Evolutionary conservation across 92 coral and sea anemone species (phyloP).

Genomic region (Porites divaricata): DNA sequence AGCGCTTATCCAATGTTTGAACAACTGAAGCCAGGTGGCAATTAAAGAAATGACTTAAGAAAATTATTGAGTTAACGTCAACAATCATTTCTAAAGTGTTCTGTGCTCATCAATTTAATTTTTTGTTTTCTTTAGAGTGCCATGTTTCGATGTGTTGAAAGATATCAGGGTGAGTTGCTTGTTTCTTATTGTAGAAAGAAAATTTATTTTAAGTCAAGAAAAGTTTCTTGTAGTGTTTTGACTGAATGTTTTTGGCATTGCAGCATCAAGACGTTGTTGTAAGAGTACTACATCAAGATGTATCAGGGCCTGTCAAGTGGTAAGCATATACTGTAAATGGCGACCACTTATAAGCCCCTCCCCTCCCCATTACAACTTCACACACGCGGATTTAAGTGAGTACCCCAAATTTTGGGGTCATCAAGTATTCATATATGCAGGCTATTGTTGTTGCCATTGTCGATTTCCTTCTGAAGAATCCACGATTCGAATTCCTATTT

Average conservation of each 20-base stretch:
- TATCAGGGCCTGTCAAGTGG: conserved; percentile 89
- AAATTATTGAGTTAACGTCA: too few species aligned
- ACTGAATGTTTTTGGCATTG: neutral
- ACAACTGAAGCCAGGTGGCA: too few species aligned
- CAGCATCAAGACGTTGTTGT: conserved; percentile 89
- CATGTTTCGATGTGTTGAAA: conserved; percentile 57
- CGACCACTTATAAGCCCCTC: too few species aligned
- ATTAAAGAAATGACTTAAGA: too few species aligned
- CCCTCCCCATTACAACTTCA: too few species aligned
- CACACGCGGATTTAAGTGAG: too few species aligned
- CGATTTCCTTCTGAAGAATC: too few species aligned
- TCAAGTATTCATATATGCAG: too few species aligned
- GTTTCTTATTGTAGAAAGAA: neutral
- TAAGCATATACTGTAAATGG: conserved; percentile 33
- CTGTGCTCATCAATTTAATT: neutral
- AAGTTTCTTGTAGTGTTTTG: neutral
- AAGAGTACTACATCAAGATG: conserved; percentile 50
- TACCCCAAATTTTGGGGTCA: too few species aligned
- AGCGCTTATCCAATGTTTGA: too few species aligned
- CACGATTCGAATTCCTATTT: too few species aligned
- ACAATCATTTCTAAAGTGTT: neutral
- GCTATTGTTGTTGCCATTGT: too few species aligned
- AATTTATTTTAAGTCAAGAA: neutral
- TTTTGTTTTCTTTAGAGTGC: conserved; percentile 34
- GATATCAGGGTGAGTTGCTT: conserved; percentile 60